Evolutionary conservation across 2,113 vertebrate species (phyloP).

Genomic region (Indri indri): DNA sequence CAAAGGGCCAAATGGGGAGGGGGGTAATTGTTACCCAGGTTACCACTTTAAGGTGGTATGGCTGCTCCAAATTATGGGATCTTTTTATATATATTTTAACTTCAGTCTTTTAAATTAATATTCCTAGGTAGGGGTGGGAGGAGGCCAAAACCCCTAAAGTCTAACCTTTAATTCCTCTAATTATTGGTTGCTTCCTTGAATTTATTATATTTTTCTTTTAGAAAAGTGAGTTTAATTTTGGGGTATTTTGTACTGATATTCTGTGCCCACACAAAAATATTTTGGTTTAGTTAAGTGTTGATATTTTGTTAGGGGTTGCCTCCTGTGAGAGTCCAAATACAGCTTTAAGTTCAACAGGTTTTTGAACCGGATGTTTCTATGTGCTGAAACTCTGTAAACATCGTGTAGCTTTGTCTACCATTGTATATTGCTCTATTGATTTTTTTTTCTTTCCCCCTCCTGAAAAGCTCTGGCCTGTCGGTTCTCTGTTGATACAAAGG

Average conservation of each 20-base stretch:
- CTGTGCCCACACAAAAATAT: neutral
- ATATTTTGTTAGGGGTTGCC: neutral
- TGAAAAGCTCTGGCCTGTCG: neutral
- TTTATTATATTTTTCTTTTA: neutral
- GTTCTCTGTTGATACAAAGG: neutral
- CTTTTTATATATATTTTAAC: neutral
- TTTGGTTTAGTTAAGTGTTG: neutral
- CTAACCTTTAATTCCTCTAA: neutral
- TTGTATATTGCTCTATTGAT: conserved; percentile 33
- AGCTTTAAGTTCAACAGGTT: neutral
- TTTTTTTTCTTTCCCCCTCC: neutral
- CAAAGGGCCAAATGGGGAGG: neutral
- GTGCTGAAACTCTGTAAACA: conserved; percentile 23
- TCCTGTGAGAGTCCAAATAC: neutral
- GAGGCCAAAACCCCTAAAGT: neutral
- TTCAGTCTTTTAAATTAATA: neutral
- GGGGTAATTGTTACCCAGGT: neutral
- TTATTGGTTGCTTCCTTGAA: neutral
- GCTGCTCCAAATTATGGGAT: neutral
- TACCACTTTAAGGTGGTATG: neutral
- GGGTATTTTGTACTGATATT: neutral
- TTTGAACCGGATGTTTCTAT: neutral
- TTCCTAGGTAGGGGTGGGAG: neutral
- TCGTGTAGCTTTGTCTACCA: neutral
- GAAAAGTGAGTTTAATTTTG: neutral